A percentile compares a stretch with the other conserved stretches of the same genome.
Evolutionary conservation across 2,113 vertebrate species (phyloP).

Genomic region (Pygoscelis adeliae): DNA sequence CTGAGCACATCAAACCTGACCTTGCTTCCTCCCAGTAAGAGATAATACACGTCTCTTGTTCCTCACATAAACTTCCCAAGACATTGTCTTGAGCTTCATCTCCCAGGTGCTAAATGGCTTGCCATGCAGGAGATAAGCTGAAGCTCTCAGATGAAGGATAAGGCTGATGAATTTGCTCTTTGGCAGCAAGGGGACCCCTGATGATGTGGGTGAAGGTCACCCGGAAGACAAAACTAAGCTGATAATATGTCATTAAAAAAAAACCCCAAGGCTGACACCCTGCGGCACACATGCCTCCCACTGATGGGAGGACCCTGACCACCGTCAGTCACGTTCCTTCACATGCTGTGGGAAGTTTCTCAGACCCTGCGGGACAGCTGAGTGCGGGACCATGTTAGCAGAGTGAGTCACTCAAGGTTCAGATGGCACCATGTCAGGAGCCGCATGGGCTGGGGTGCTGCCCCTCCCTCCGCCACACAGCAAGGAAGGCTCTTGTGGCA

Average conservation of each 20-base stretch:
- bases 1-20: background rate
- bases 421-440: background rate
- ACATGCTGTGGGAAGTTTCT: background rate
- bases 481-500: background rate
- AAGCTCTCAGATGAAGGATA: background rate
- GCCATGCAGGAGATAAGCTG: background rate
- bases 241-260: background rate
- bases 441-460: background rate
- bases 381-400: background rate
- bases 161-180: background rate
- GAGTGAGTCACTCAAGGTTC: too few relatives aligned
- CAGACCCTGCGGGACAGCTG: background rate
- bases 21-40: background rate
- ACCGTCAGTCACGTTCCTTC: background rate
- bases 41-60: background rate
- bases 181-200: background rate
- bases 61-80: background rate
- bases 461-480: background rate
- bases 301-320: background rate
- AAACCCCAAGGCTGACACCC: background rate
- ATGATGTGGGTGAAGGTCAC: background rate
- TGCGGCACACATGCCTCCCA: rapidly evolving
- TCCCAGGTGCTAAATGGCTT: background rate
- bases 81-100: background rate
- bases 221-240: background rate